A percentile compares a stretch with the other conserved stretches of the same genome.
These are phyloP conservation scores for Felis chaus DNA, from an alignment of 2,113 vertebrate species.

Conservation along the genomic window DNA sequence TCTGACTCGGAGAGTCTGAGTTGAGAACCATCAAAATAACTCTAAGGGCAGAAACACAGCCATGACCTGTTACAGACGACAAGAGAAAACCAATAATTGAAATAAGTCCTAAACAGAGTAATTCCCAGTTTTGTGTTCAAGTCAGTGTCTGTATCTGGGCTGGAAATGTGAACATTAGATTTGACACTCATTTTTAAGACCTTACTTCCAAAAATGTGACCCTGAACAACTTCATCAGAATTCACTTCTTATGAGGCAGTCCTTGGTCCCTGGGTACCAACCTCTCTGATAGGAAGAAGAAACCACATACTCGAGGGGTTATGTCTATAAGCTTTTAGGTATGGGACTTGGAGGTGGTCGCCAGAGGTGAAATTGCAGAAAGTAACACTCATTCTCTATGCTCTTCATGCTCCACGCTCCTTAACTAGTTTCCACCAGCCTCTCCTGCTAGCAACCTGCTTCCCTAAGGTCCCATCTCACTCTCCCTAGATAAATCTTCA, in stretches of 20 bases:
- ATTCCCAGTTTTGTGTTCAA: background rate
- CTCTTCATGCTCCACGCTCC: background rate
- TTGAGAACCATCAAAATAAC: background rate
- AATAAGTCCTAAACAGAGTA: background rate
- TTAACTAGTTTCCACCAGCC: background rate
- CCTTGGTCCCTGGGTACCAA: background rate
- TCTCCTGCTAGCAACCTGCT: background rate
- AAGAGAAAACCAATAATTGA: slow-evolving; percentile 1
- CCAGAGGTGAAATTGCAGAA: background rate
- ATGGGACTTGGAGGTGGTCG: background rate
- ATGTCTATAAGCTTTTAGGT: background rate
- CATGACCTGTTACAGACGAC: background rate
- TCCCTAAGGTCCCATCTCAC: background rate
- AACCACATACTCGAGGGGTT: background rate
- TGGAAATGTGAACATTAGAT: background rate
- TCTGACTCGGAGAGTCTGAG: background rate
- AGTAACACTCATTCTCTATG: background rate
- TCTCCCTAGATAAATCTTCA: background rate
- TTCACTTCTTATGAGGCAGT: background rate
- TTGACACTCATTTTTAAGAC: background rate
- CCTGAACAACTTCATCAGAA: background rate
- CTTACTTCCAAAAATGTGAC: background rate
- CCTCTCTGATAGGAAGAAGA: background rate
- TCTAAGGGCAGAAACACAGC: background rate
- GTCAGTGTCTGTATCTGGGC: background rate